Percentiles rank a stretch among this genome's conserved stretches.
These are phyloP conservation scores for Podarcis muralis DNA, from an alignment of 2,113 vertebrate species.

Conservation along the genomic window DNA sequence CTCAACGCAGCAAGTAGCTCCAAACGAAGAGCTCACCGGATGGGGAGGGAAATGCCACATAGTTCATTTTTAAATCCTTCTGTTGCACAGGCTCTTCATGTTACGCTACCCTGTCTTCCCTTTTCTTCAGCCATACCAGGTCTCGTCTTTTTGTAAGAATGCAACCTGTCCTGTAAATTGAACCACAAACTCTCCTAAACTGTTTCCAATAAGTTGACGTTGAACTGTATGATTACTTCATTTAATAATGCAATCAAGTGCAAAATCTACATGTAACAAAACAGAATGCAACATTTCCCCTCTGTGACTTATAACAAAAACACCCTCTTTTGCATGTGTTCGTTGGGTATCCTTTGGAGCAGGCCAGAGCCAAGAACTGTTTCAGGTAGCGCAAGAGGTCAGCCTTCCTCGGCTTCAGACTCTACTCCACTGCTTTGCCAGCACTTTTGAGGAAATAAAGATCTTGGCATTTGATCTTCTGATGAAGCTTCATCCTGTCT, in stretches of 20 bases:
- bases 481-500: conserved; percentile 79
- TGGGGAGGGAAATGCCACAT: not conserved
- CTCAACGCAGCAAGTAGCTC: not conserved
- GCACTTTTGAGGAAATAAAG: conserved; percentile 96
- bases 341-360: conserved; percentile 38
- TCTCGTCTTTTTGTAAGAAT: not conserved
- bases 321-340: not conserved
- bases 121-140: not conserved
- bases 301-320: not conserved
- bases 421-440: conserved; percentile 87
- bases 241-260: not conserved
- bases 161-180: not conserved
- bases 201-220: not conserved
- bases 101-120: not conserved
- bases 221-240: not conserved
- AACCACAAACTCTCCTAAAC: not conserved
- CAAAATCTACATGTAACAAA: not conserved
- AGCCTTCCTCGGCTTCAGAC: conserved; percentile 77
- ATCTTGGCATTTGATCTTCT: conserved; percentile 84
- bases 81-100: not conserved
- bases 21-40: not conserved
- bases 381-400: conserved; percentile 82
- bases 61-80: not conserved
- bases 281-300: not conserved
- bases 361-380: conserved; percentile 71